Percentiles rank a stretch among this genome's conserved stretches.
These are phyloP conservation scores for Blastomussa wellsi DNA, from an alignment of 92 coral and sea anemone species.

Conservation along the genomic window DNA sequence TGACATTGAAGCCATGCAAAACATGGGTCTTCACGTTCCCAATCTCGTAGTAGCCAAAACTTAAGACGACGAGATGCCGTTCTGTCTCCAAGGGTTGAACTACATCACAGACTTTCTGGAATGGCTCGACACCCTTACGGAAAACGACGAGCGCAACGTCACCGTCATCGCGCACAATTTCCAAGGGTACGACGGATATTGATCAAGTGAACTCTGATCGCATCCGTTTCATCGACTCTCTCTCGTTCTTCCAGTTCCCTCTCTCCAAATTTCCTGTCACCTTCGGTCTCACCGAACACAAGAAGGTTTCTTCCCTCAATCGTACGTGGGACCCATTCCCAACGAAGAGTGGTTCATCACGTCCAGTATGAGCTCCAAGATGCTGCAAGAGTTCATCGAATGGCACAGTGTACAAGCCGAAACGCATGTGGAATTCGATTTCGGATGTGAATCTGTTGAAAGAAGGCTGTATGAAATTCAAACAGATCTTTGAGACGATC, in stretches of 20 bases:
- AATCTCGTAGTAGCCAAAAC: not conserved
- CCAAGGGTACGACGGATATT: not conserved
- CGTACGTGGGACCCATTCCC: conserved; percentile 30
- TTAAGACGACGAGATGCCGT: not conserved
- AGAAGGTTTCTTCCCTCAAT: conserved; percentile 27
- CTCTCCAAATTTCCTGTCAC: conserved; percentile 27
- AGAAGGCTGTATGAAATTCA: no score
- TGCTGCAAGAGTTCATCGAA: not conserved
- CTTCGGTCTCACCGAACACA: conserved; percentile 12
- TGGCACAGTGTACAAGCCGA: conserved; percentile 9
- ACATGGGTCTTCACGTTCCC: not conserved
- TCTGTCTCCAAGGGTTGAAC: not conserved
- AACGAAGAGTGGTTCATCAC: conserved; percentile 18
- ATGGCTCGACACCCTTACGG: not conserved
- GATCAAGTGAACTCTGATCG: not conserved
- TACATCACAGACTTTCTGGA: not conserved
- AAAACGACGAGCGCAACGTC: not conserved
- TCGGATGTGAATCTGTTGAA: conserved; percentile 5
- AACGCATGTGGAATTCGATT: not conserved
- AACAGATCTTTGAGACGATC: no score
- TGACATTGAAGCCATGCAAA: not conserved
- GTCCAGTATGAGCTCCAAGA: not conserved
- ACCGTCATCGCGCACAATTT: conserved; percentile 3
- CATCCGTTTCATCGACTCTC: not conserved
- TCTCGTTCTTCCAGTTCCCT: not conserved